phyloP scores from a whole-genome alignment of 64 coral and sea anemone species.

The Orbicella faveolata region DNA sequence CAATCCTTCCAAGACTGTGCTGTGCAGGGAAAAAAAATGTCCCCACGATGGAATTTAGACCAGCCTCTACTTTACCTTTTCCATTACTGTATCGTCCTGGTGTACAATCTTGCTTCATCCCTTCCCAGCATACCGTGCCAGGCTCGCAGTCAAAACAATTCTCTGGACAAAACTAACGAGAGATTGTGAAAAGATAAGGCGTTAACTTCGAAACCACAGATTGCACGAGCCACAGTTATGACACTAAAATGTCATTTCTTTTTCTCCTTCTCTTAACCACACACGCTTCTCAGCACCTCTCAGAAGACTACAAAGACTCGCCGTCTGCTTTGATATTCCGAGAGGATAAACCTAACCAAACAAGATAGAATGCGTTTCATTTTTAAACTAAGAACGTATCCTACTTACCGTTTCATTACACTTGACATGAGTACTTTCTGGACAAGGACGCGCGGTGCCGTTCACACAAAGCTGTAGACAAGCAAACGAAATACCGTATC shows the following conservation, averaged over 20 bases:
- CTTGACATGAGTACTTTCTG: slow-evolving; percentile 82
- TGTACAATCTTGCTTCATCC: slow-evolving; percentile 78
- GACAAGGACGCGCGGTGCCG: slow-evolving; percentile 87
- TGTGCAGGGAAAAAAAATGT: no score
- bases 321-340: neutral
- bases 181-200: neutral
- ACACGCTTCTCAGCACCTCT: no score
- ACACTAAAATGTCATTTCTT: no score
- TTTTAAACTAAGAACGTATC: neutral
- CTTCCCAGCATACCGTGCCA: slow-evolving; percentile 92
- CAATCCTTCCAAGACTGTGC: no score
- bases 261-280: no score
- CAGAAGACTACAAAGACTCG: no score
- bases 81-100: slow-evolving; percentile 96
- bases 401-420: slow-evolving; percentile 87
- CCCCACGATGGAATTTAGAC: neutral
- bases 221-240: no score
- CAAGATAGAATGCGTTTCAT: no score
- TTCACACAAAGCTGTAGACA: slow-evolving; percentile 79
- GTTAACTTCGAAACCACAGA: no score
- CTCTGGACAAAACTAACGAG: slow-evolving; percentile 85
- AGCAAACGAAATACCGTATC: neutral
- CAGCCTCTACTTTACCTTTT: slow-evolving; percentile 46
- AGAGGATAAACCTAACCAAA: neutral
- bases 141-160: slow-evolving; percentile 83